Conservation (phyloP, 2,113 vertebrate species). For the Saguinus midas region DNA sequence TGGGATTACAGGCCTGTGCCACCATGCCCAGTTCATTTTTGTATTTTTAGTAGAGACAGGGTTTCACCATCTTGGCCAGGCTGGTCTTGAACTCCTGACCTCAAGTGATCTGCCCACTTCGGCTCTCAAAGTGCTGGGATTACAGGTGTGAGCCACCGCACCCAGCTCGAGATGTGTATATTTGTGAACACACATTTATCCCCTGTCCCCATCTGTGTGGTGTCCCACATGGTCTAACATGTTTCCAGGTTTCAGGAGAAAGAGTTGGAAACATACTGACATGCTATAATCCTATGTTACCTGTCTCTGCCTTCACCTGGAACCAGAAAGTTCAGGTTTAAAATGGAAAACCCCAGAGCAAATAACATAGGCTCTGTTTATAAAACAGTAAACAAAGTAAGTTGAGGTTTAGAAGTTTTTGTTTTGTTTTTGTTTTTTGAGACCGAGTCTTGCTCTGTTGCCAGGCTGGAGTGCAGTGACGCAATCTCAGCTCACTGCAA, state of each 20-base stretch:
- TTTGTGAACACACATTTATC: not conserved
- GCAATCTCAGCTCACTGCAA: too few relatives aligned
- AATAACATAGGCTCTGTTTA: not conserved
- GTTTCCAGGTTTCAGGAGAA: not conserved
- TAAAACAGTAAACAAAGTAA: not conserved
- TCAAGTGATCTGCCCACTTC: too few relatives aligned
- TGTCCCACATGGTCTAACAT: not conserved
- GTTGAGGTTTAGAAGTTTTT: not conserved
- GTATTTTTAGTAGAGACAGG: too few relatives aligned
- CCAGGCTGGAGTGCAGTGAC: too few relatives aligned
- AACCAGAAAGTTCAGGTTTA: not conserved
- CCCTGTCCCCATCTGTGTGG: fast-evolving
- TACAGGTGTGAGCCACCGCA: too few relatives aligned
- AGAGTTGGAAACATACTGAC: not conserved
- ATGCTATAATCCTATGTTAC: fast-evolving
- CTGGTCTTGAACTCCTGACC: too few relatives aligned
- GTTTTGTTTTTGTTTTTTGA: not conserved
- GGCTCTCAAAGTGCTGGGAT: too few relatives aligned
- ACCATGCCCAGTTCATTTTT: too few relatives aligned
- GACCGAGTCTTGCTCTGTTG: not conserved
- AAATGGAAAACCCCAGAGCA: not conserved
- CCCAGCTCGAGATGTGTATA: too few relatives aligned
- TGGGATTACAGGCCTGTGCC: too few relatives aligned
- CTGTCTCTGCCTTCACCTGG: not conserved
- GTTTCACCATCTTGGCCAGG: too few relatives aligned